Evolutionary conservation across 2,888 invertebrate species (phyloP).

Genomic region (Hedya salicella): DNA sequence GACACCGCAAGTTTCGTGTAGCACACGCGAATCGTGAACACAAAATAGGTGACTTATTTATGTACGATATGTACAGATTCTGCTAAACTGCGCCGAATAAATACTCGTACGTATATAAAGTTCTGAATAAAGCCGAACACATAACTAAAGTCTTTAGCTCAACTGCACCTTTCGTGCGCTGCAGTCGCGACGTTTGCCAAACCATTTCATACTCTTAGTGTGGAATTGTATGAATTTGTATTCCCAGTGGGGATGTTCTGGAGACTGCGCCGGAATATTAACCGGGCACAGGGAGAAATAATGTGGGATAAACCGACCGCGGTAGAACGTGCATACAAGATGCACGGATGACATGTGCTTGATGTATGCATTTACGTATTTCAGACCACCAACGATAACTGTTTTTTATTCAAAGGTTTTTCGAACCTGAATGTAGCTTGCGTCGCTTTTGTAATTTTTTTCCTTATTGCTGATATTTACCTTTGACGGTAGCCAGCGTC

Average conservation of each 20-base stretch:
- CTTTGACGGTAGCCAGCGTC: too few species aligned
- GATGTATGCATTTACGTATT: constrained; percentile 39
- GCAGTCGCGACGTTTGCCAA: constrained; percentile 64
- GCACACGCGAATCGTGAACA: not conserved
- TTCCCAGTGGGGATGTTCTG: constrained; percentile 66
- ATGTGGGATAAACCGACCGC: constrained; percentile 76
- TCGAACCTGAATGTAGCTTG: not conserved
- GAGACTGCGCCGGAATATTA: constrained; percentile 73
- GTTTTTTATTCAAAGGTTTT: constrained; percentile 18
- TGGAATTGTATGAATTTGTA: constrained; percentile 69
- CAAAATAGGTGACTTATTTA: not conserved
- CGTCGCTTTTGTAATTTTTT: not conserved
- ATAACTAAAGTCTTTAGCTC: constrained; percentile 43
- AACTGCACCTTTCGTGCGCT: constrained; percentile 38
- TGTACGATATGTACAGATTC: constrained; percentile 2
- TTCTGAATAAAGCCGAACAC: constrained; percentile 36
- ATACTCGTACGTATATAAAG: constrained; percentile 20
- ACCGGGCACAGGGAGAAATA: constrained; percentile 71
- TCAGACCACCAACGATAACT: constrained; percentile 12
- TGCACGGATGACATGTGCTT: constrained; percentile 57
- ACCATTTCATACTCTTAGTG: constrained; percentile 63
- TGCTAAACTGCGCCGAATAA: constrained; percentile 5
- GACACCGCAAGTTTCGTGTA: constrained; percentile 15
- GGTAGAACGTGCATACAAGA: constrained; percentile 71
- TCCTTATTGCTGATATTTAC: constrained; percentile 1